phyloP scores from a whole-genome alignment of 2,113 vertebrate species.

The Chelonoidis abingdonii region DNA sequence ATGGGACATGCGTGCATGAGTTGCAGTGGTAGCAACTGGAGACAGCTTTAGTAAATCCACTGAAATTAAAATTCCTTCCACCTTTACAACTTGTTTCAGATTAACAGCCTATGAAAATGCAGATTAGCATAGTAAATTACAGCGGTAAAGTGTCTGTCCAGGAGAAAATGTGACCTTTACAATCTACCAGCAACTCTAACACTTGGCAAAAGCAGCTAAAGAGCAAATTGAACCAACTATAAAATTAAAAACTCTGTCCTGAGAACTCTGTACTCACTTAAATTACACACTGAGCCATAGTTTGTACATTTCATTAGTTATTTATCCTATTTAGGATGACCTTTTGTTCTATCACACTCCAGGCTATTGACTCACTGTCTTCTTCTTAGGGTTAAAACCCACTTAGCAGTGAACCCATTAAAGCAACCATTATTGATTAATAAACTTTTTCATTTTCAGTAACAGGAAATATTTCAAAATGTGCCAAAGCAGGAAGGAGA shows the following conservation, averaged over 20 bases:
- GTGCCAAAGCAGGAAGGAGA: neutral
- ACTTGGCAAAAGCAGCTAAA: neutral
- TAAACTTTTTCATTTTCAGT: neutral
- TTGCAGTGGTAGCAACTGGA: neutral
- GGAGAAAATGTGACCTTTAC: neutral
- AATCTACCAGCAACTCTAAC: neutral
- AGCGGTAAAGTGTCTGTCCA: neutral
- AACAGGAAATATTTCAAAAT: neutral
- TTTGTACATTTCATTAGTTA: neutral
- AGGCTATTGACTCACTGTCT: neutral
- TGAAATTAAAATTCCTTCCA: neutral
- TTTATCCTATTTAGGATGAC: neutral
- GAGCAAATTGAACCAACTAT: neutral
- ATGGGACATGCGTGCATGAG: neutral
- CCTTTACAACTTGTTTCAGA: neutral
- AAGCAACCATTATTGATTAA: neutral
- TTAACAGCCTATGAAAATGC: neutral
- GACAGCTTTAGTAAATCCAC: neutral
- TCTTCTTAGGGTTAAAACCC: neutral
- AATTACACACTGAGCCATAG: neutral
- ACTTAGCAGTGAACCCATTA: neutral
- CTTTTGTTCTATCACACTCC: neutral
- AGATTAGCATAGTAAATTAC: constrained; percentile 1
- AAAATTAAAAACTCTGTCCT: neutral
- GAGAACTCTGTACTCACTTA: accelerated